Base-by-base conservation (phyloP, 2,888 invertebrate species). In the Lasioglossum vierecki region DNA sequence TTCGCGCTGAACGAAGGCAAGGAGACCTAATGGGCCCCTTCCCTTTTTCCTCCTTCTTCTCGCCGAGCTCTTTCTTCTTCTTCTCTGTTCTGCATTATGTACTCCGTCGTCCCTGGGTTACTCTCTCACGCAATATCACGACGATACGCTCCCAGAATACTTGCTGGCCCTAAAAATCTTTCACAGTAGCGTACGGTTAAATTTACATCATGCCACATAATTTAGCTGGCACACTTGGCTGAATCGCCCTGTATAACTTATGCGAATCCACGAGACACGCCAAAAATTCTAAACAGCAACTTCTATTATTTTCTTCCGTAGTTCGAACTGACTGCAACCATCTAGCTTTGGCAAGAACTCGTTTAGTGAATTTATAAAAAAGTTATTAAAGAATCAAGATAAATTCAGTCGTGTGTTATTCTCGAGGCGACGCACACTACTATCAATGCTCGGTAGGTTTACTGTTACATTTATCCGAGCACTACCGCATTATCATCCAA, bases 41-140 rank as follows among this genome's bases (percentile, higher is more conserved):
- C 84, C 87, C 88, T 89, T 83, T n/a, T 82, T 66, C 53, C 79
- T 76, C 85, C 77, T 78, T 22, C 68, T 39, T 35, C 68, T 39
- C 18, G 22, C 22, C 18, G 9, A 22, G 8, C 15, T 66, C 39
- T 66, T 66, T 35, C 70, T 70, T 22, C 72, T 70, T 49, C 63
- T 76, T 82, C 57, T 63, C 72, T 82, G 41, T 71, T 76, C 35
- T 72, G 30, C 70, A 26, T 35, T 35, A 39, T 41, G 73, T 57
- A 57, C 63, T 60, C 71, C 79, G 72, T 80, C 79, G 80, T 74
- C 82, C 80, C 80, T 68, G 85, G 82, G 88, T 87, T 88, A 90
- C 90, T 91, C 91, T 92, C 92, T 91, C 91, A 91, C 92, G 92
- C 92, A 91, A 91, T 91, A 92, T 89, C 88, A 87, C 88, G 83